Evolutionary conservation across 2,113 vertebrate genomes (phyloP).

Genomic region (Halichoeres trimaculatus): DNA sequence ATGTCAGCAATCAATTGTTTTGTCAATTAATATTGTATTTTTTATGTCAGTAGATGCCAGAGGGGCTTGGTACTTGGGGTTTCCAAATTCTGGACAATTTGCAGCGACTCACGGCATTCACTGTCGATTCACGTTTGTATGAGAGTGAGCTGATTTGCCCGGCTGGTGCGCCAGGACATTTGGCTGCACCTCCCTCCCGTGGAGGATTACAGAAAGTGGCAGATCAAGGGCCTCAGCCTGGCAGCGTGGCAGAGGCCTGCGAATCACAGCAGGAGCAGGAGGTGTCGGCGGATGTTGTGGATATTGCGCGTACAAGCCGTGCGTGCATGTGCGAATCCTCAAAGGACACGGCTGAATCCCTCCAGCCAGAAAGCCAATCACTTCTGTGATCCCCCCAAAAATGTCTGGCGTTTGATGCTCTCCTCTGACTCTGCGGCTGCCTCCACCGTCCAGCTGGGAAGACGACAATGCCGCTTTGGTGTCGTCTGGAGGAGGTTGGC

Average conservation of each 20-base stretch:
- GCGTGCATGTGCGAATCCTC: constrained; percentile 36
- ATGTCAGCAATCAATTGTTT: too few relatives aligned
- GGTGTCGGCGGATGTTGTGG: constrained; percentile 41
- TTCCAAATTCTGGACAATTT: neutral
- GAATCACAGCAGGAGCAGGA: constrained; percentile 72
- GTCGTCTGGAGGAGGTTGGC: constrained; percentile 43
- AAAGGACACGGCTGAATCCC: constrained; percentile 57
- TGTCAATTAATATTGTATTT: too few relatives aligned
- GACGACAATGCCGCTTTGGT: constrained; percentile 60
- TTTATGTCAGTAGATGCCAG: too few relatives aligned
- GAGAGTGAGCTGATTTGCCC: constrained; percentile 40
- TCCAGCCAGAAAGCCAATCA: constrained; percentile 58
- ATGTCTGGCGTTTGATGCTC: constrained; percentile 58
- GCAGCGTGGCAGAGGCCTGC: constrained; percentile 66
- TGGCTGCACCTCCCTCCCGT: constrained; percentile 63
- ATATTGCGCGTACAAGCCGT: constrained; percentile 25
- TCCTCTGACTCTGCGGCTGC: constrained; percentile 43
- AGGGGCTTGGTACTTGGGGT: too few relatives aligned
- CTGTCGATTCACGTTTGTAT: constrained; percentile 12
- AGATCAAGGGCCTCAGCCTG: constrained; percentile 79
- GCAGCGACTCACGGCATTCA: neutral
- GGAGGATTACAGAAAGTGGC: constrained; percentile 79
- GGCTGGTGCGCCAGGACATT: constrained; percentile 60
- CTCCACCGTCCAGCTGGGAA: constrained; percentile 56
- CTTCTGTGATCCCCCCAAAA: constrained; percentile 65